Conservation (phyloP, 1,140 invertebrate genomes). For the Cherax destructor region DNA sequence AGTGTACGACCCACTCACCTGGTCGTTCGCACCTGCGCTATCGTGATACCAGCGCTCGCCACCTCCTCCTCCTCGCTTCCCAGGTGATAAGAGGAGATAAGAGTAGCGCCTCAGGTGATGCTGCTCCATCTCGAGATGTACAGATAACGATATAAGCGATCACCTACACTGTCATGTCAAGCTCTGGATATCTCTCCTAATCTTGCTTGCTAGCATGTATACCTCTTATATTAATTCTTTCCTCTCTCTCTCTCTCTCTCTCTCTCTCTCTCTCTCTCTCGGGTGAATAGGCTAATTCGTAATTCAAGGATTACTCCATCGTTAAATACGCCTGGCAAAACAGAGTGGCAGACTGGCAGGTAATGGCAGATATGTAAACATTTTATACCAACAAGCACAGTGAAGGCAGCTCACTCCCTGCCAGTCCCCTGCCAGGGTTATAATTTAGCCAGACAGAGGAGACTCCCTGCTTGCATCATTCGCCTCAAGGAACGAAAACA, state of each 20-base stretch:
- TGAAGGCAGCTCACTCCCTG: no score
- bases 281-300: no score
- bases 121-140: background rate
- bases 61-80: background rate
- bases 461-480: background rate
- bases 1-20: background rate
- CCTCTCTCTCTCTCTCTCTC: background rate
- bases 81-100: constrained; percentile 3
- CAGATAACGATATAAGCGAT: constrained; percentile 6
- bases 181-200: background rate
- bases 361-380: background rate
- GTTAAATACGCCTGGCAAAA: background rate
- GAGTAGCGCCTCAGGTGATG: background rate
- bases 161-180: background rate
- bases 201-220: background rate
- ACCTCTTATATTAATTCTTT: background rate
- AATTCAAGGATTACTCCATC: no score
- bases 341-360: background rate
- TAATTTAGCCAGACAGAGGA: background rate
- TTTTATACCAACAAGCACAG: background rate
- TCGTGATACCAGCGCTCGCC: background rate
- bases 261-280: constrained; percentile 1
- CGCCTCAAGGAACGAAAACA: background rate
- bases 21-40: background rate
- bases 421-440: background rate